Evolutionary conservation across 2,797 vertebrate species (phyloP), one percentile per base, ranked within the genome.

Genomic region (Phoeniculus purpureus): DNA sequence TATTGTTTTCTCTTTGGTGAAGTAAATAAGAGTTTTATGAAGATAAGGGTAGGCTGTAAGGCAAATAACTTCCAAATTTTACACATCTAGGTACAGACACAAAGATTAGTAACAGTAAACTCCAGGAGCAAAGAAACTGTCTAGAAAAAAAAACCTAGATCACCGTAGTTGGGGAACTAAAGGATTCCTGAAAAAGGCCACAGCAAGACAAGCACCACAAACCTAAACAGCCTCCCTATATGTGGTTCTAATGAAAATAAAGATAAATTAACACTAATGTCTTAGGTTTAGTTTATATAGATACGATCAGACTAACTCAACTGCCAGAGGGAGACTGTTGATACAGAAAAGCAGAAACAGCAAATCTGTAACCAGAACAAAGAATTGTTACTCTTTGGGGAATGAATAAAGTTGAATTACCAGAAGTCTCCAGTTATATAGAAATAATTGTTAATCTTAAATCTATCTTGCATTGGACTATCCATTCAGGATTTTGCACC

Each of bases 41-140:
- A 43, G 43, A 43, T 13, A 43, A 43, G 16, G 16, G 43, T 43
- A 43, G 43, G 13, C 43, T 43, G 10, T 31, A 68, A 76, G 67
- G 81, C 71, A 93, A 84, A 52, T 5, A 0, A 48, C 13, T 76
- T 13, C 58, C 34, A 60, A 70, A 23, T 52, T 52, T 25, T 3
- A 26, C 0, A 0, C 1, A 18, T 0, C 7, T 10, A 58, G 51
- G 14, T 17, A 55, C 6, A 45, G 23, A 31, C 9, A 70, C 16
- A 61, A 77, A 64, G 15, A n/a, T 12, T 9, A 27, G 34, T 3
- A 19, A 45, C 32, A 47, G 32, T 15, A 61, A 93, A 86, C 2
- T 40, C 11, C 64, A 81, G 76, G 55, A 66, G 62, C 48, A 81
- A 21, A 23, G 29, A 85, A 48, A 7, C 47, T 25, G 16, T n/a